phyloP scores from a whole-genome alignment of 1,140 invertebrate species.

The Eulimnadia texana region DNA sequence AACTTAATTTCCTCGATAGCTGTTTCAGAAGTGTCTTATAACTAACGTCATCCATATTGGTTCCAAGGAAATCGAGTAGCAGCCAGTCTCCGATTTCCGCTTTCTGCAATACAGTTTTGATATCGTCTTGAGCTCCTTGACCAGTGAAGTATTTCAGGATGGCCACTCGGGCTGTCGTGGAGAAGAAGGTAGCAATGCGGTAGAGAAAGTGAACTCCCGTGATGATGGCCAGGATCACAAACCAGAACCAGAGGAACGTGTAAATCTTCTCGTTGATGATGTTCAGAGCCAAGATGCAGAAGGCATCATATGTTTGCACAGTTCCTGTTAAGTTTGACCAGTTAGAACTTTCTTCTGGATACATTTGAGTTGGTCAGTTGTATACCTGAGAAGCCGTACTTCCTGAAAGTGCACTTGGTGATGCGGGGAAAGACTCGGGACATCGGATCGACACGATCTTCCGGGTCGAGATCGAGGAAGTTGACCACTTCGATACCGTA shows the following conservation, averaged over 20 bases:
- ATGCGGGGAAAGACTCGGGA: constrained; percentile 67
- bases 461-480: constrained; percentile 66
- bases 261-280: constrained; percentile 39
- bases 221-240: constrained; percentile 46
- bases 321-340: constrained; percentile 21
- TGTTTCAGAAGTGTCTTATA: constrained; percentile 69
- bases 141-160: constrained; percentile 18
- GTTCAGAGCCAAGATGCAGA: constrained; percentile 34
- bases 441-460: constrained; percentile 37
- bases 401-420: constrained; percentile 80
- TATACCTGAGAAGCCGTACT: constrained; percentile 70
- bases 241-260: constrained; percentile 49
- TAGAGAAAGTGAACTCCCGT: constrained; percentile 43
- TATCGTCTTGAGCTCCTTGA: constrained; percentile 15
- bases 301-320: constrained; percentile 31
- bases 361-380: neutral
- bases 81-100: constrained; percentile 29
- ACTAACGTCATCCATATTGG: constrained; percentile 55
- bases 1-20: too few relatives aligned
- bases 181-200: constrained; percentile 39
- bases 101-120: constrained; percentile 25
- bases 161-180: constrained; percentile 21
- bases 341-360: neutral
- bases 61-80: constrained; percentile 26
- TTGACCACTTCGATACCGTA: constrained; percentile 52